Evolutionary conservation across 1,140 invertebrate species (phyloP), one percentile per base, ranked within the genome.

Genomic region (Temnothorax curvispinosus): DNA sequence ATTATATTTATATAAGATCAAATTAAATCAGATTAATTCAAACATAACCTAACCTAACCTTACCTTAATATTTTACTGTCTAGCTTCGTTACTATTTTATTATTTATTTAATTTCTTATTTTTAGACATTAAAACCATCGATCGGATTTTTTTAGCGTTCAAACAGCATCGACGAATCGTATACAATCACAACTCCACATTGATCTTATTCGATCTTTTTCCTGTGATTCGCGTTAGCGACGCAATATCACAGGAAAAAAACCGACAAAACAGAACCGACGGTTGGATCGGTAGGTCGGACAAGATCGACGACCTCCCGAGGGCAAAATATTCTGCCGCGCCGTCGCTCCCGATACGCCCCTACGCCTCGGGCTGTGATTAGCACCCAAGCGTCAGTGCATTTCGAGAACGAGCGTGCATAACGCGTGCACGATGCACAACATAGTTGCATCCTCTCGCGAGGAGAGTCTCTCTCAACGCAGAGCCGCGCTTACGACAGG

Each of bases 341-440:
- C 87, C 86, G 69, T 52, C 87, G 65, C 65, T 69, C 76, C 78
- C 86, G 86, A 82, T 88, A 88, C 76, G 87, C 87, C 69, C 71
- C 81, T 76, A 54, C 50, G 15, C 72, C 47, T 85, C 62, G 32
- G 64, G 62, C 81, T 71, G 64, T 85, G 81, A 87, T 87, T 85
- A 85, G 71, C 58, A 76, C 80, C 62, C 72, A 84, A 84, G 80
- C 80, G 71, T 85, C 72, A 69, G 82, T 69, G 72, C 64, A 71
- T 87, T 85, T 85, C 82, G 81, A 85, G 86, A 77, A 75, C 86
- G 54, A 87, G 80, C 50, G 65, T 69, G 80, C 80, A 87, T 76
- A 72, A 54, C 69, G 69, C 50, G 41, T 75, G 41, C 80, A 84
- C 58, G 18, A 50, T 69, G 81, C 65, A 50, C 58, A 41, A 47